Evolutionary conservation across 2,888 invertebrate genomes (phyloP).

Genomic region (Neuroscelio doddi): DNA sequence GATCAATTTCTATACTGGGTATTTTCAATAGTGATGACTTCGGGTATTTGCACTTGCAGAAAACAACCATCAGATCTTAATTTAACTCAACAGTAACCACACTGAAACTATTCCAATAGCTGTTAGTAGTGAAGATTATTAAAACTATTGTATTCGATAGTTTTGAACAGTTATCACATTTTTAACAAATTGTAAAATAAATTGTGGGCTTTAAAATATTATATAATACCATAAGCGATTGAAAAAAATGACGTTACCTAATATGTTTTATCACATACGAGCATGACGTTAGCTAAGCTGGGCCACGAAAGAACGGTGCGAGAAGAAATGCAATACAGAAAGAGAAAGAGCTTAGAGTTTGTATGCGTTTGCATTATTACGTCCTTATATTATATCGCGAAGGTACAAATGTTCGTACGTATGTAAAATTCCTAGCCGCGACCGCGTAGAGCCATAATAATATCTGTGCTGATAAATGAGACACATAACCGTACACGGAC

Average conservation of each 20-base stretch:
- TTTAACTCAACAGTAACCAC: no score
- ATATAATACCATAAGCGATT: no score
- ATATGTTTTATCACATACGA: constrained; percentile 25
- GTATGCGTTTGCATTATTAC: constrained; percentile 66
- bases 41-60: no score
- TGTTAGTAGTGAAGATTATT: no score
- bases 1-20: no score
- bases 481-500: constrained; percentile 70
- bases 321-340: constrained; percentile 31
- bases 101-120: no score
- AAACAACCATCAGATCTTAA: no score
- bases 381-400: constrained; percentile 68
- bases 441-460: constrained; percentile 67
- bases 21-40: no score
- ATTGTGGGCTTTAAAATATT: no score
- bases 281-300: constrained; percentile 32
- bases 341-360: constrained; percentile 46
- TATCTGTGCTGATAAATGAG: constrained; percentile 71
- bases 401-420: constrained; percentile 68
- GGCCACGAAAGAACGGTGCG: constrained; percentile 8
- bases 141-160: no score
- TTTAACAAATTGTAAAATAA: no score
- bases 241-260: constrained; percentile 31
- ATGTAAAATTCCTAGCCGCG: constrained; percentile 67
- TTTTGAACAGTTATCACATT: no score